Base-by-base conservation (phyloP, 2,888 invertebrate genomes). In the Xestobium rufovillosum region DNA sequence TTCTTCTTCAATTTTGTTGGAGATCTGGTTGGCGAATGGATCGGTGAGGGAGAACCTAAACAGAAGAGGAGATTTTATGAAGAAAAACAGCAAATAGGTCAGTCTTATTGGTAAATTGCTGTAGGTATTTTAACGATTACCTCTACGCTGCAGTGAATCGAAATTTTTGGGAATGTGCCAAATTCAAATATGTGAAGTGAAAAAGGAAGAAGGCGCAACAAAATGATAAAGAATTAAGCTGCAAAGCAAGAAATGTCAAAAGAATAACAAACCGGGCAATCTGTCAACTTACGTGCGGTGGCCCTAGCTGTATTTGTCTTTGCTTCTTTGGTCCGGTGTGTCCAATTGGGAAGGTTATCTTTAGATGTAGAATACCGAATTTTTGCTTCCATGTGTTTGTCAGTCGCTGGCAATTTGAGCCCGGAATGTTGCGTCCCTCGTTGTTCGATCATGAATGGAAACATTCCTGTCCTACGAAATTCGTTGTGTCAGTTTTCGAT, bases 391-490 rank as follows among this genome's bases (percentile, higher is more conserved):
- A n/a, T 6, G 23, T 8, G 6, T 19, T n/a, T n/a, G n/a, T 6
- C n/a, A n/a, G 6, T 19, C 6, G n/a, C n/a, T n/a, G n/a, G 23
- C 6, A 8, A n/a, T 19, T 19, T 19, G 23, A n/a, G n/a, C 23
- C 23, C 23, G n/a, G 23, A 8, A n/a, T n/a, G 6, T 8, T 19
- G 6, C 30, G 38, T 42, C 34, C 50, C 50, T 36, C 46, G 43
- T 39, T 55, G 54, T 28, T 55, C 50, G 23, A 59, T 45, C 40
- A 56, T 49, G 41, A 55, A 56, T 15, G 58, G 52, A 42, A 59
- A 59, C 59, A 59, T 59, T 53, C 58, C 57, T 41, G 55, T 45
- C 54, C 58, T 59, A 57, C 53, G 55, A 57, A 54, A 52, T 47
- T 38, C 10, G 19, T 4, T 10, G 19, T 40, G 40, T 36, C 40